phyloP scores from a whole-genome alignment of 2,888 invertebrate species.

The Phengaris alcon region DNA sequence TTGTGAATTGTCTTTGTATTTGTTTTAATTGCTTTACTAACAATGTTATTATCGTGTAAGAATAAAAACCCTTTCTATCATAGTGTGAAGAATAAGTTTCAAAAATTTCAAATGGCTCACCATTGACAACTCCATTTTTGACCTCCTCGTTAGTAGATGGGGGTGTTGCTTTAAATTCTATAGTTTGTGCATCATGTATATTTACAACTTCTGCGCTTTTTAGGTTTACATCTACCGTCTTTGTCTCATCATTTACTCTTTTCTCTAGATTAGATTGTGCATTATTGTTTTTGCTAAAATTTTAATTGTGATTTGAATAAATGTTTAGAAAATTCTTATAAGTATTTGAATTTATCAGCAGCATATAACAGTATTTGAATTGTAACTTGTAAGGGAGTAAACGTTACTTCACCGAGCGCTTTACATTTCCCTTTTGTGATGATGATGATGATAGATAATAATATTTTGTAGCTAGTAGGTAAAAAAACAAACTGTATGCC shows the following conservation, averaged over 20 bases:
- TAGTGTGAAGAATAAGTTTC: not conserved
- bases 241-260: constrained; percentile 80
- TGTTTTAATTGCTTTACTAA: too few relatives aligned
- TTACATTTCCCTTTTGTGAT: too few relatives aligned
- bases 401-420: too few relatives aligned
- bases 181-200: constrained; percentile 5
- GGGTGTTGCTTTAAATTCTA: constrained; percentile 43
- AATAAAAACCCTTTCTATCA: not conserved
- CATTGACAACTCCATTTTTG: constrained; percentile 46
- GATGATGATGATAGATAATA: too few relatives aligned
- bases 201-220: constrained; percentile 39
- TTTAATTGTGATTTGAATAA: not conserved
- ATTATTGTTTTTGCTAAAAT: constrained; percentile 39
- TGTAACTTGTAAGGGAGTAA: too few relatives aligned
- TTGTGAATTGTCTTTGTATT: too few relatives aligned
- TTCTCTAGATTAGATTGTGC: constrained; percentile 67
- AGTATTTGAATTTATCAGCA: not conserved
- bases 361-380: too few relatives aligned
- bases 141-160: constrained; percentile 41
- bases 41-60: too few relatives aligned
- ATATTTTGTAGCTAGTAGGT: too few relatives aligned
- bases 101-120: constrained; percentile 46
- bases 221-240: constrained; percentile 54
- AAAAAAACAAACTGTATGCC: too few relatives aligned
- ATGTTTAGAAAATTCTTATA: not conserved